These are phyloP conservation scores for Telmatochromis sp. DNA, from an alignment of 2,113 vertebrate species.

Conservation along the genomic window DNA sequence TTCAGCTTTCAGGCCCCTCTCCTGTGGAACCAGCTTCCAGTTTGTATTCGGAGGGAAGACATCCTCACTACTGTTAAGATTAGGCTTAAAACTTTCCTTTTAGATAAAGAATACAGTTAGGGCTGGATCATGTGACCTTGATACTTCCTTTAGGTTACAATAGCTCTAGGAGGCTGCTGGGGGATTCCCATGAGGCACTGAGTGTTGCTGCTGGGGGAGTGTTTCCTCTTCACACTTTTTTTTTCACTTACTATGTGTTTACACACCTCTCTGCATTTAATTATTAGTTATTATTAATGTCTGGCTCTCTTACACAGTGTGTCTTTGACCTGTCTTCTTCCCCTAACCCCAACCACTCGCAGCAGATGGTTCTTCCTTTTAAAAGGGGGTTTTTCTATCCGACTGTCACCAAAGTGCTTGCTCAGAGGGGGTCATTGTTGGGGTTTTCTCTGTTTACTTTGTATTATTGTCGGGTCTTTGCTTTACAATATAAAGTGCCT, in stretches of 20 bases:
- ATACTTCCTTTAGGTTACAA: background rate
- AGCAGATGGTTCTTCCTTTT: background rate
- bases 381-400: fast-evolving
- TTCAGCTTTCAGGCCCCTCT: background rate
- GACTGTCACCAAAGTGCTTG: background rate
- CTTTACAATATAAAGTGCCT: background rate
- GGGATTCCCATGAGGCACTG: background rate
- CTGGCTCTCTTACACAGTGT: background rate
- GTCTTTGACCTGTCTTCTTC: background rate
- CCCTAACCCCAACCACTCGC: background rate
- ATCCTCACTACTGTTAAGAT: background rate
- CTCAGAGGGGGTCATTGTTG: background rate
- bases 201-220: background rate
- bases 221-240: background rate
- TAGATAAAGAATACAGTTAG: background rate
- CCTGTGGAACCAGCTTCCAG: background rate
- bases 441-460: background rate
- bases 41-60: background rate
- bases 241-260: background rate
- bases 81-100: background rate
- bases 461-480: background rate
- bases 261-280: background rate
- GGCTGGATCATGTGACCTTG: background rate
- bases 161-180: background rate
- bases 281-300: background rate